These are phyloP conservation scores for Gouania willdenowi DNA, from an alignment of 2,797 vertebrate species.

Conservation along the genomic window DNA sequence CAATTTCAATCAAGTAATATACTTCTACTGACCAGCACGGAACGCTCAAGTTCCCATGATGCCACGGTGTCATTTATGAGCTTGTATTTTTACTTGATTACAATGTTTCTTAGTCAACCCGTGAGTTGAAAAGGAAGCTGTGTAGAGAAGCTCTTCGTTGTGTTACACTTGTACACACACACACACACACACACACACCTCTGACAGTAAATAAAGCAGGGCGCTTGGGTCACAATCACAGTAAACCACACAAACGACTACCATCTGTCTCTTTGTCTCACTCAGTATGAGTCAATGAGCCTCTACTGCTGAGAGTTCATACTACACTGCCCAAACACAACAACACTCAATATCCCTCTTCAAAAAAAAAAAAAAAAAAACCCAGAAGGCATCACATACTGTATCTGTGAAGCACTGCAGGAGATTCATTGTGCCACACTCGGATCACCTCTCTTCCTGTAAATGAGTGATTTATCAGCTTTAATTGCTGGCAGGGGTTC, in stretches of 20 bases:
- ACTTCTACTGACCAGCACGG: too few species aligned
- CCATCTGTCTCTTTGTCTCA: constrained; percentile 61
- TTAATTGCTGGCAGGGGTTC: constrained; percentile 69
- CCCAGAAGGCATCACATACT: constrained; percentile 20
- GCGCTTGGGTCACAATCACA: constrained; percentile 61
- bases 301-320: constrained; percentile 49
- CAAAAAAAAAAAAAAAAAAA: constrained; percentile 7
- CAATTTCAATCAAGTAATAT: too few species aligned
- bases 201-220: constrained; percentile 55
- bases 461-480: constrained; percentile 74
- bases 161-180: constrained; percentile 25
- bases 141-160: too few species aligned
- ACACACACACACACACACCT: constrained; percentile 25
- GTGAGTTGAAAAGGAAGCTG: too few species aligned
- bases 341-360: constrained; percentile 22
- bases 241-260: constrained; percentile 56
- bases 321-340: constrained; percentile 52
- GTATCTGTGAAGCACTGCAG: constrained; percentile 29
- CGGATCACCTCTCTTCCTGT: constrained; percentile 57
- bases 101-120: too few species aligned
- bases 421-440: constrained; percentile 26
- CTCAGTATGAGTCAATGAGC: constrained; percentile 53
- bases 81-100: too few species aligned
- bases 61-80: too few species aligned
- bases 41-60: too few species aligned